Evolutionary conservation across 1,140 invertebrate genomes (phyloP).

Genomic region (Lasioglossum albipes): DNA sequence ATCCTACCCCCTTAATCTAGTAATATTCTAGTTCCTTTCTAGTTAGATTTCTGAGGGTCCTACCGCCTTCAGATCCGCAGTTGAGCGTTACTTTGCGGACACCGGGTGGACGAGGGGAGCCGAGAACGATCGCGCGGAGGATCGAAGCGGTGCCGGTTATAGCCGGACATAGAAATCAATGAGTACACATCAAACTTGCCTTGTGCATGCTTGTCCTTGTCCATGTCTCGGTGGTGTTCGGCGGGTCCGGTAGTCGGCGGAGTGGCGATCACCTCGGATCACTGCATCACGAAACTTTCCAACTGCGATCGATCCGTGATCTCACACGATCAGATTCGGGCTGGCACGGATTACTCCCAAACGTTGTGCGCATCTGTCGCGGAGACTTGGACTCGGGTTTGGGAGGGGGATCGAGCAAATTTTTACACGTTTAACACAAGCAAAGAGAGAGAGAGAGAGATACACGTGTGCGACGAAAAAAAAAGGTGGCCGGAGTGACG

Average conservation of each 20-base stretch:
- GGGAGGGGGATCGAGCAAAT: neutral
- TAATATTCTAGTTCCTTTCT: no score
- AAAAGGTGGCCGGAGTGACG: conserved; percentile 24
- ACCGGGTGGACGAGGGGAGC: no score
- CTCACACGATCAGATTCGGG: conserved; percentile 10
- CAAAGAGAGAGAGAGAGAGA: conserved; percentile 7
- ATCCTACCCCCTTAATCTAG: no score
- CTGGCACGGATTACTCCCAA: conserved; percentile 45
- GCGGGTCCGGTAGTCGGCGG: conserved; percentile 17
- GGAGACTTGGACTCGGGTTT: neutral
- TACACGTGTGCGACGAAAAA: conserved; percentile 11
- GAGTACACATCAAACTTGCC: conserved; percentile 55
- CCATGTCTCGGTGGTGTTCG: conserved; percentile 62
- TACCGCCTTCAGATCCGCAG: no score
- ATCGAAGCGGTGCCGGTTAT: neutral
- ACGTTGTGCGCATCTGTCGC: conserved; percentile 54
- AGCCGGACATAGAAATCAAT: neutral
- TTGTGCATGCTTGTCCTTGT: conserved; percentile 71
- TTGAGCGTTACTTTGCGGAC: no score
- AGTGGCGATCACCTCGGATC: conserved; percentile 59
- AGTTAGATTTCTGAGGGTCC: no score
- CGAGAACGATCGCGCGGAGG: no score
- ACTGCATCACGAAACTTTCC: conserved; percentile 71
- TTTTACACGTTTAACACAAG: conserved; percentile 36
- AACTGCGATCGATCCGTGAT: conserved; percentile 57